A percentile compares a stretch with the other conserved stretches of the same genome.
Evolutionary conservation across 2,888 invertebrate species (phyloP).

Genomic region (Chaetogeoica ovagalla): DNA sequence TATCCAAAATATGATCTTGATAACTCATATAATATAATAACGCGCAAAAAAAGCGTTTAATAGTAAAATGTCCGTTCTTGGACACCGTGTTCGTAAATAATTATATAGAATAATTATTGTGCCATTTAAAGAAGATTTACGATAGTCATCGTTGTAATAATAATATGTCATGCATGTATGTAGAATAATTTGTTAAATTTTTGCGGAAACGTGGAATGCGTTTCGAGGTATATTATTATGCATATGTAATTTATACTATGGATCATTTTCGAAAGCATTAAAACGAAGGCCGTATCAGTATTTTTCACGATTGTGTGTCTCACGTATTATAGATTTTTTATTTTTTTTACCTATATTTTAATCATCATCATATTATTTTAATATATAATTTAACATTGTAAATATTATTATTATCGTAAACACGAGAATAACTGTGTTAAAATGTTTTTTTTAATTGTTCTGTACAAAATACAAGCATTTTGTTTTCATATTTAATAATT

Average conservation of each 20-base stretch:
- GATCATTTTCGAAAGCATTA: not conserved
- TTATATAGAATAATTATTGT: too few species aligned
- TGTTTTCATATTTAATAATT: slow-evolving; percentile 2
- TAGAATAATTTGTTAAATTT: too few species aligned
- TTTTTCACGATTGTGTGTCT: not conserved
- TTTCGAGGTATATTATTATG: not conserved
- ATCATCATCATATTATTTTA: not conserved
- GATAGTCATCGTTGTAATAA: too few species aligned
- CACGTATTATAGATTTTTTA: not conserved
- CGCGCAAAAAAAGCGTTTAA: too few species aligned
- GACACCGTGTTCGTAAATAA: too few species aligned
- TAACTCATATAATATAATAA: too few species aligned
- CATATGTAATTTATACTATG: not conserved
- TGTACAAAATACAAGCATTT: not conserved
- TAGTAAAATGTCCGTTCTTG: too few species aligned
- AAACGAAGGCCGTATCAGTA: slow-evolving; percentile 10
- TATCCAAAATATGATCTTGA: too few species aligned
- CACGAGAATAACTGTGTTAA: not conserved
- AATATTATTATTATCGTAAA: not conserved
- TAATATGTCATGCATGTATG: too few species aligned
- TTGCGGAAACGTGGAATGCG: not conserved
- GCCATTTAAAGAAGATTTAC: too few species aligned
- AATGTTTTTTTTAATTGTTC: not conserved
- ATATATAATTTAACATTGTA: not conserved
- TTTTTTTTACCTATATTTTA: not conserved